A percentile compares a stretch with the other conserved stretches of the same genome.
Evolutionary conservation across 2,888 invertebrate species (phyloP).

Genomic region (Agrotis ipsilon): DNA sequence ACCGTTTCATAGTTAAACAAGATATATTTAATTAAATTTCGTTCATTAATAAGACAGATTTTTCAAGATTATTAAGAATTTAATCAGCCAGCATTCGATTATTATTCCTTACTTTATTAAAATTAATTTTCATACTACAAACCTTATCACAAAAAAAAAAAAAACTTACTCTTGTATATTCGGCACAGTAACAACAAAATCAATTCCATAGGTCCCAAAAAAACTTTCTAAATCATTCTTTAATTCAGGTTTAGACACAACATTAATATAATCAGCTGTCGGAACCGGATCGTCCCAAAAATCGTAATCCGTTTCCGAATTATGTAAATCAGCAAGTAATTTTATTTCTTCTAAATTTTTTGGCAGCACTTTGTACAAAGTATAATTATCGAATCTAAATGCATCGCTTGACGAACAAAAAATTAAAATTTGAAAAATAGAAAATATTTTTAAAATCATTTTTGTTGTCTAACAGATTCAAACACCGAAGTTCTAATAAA

Average conservation of each 20-base stretch:
- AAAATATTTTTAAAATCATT: conserved; percentile 64
- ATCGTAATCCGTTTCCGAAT: conserved; percentile 81
- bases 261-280: conserved; percentile 77
- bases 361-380: conserved; percentile 90
- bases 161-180: conserved; percentile 89
- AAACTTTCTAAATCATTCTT: conserved; percentile 78
- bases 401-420: conserved; percentile 68
- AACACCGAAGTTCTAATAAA: conserved; percentile 15
- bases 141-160: background rate
- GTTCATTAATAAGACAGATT: background rate
- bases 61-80: background rate
- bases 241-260: conserved; percentile 84
- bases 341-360: conserved; percentile 85
- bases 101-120: too few species aligned
- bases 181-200: conserved; percentile 81
- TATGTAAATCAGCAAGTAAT: conserved; percentile 85
- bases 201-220: conserved; percentile 79
- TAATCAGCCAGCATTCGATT: background rate
- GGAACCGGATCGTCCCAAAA: conserved; percentile 84
- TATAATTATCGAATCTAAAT: conserved; percentile 81
- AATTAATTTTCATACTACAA: too few species aligned
- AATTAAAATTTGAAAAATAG: conserved; percentile 50
- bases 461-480: conserved; percentile 10
- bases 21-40: too few species aligned
- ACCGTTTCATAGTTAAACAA: too few species aligned